A percentile compares a stretch with the other conserved stretches of the same genome.
These are phyloP conservation scores for Chelonoidis abingdonii DNA, from an alignment of 2,113 vertebrate species.

Conservation along the genomic window DNA sequence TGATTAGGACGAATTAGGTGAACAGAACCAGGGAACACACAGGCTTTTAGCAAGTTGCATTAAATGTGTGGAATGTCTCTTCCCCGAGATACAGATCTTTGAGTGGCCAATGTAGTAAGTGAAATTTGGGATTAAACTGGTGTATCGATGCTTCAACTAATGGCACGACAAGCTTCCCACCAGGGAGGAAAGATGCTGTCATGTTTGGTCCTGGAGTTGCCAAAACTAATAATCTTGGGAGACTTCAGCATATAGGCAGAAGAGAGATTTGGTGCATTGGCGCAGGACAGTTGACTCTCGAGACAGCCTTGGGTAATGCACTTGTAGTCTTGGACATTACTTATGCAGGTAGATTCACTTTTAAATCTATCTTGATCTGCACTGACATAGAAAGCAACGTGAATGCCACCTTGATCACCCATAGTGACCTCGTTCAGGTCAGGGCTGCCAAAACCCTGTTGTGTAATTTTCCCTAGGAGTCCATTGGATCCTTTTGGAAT, in stretches of 20 bases:
- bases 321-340: not conserved
- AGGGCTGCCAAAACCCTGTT: not conserved
- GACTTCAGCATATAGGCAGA: too few relatives aligned
- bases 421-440: not conserved
- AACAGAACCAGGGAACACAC: too few relatives aligned
- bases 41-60: fast-evolving
- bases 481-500: not conserved
- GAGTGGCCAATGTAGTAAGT: not conserved
- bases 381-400: not conserved
- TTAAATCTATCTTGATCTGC: not conserved
- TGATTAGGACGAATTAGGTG: not conserved
- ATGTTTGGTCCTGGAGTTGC: not conserved
- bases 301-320: not conserved
- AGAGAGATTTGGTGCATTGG: not conserved
- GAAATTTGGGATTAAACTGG: not conserved
- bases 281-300: not conserved
- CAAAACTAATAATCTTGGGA: not conserved
- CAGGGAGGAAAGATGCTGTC: not conserved
- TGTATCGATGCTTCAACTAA: not conserved
- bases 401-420: not conserved
- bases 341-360: too few relatives aligned
- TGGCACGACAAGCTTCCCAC: not conserved
- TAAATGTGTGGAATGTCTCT: not conserved
- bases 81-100: not conserved
- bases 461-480: not conserved